phyloP scores from a whole-genome alignment of 2,888 invertebrate genomes.

The Plebejus anna region DNA sequence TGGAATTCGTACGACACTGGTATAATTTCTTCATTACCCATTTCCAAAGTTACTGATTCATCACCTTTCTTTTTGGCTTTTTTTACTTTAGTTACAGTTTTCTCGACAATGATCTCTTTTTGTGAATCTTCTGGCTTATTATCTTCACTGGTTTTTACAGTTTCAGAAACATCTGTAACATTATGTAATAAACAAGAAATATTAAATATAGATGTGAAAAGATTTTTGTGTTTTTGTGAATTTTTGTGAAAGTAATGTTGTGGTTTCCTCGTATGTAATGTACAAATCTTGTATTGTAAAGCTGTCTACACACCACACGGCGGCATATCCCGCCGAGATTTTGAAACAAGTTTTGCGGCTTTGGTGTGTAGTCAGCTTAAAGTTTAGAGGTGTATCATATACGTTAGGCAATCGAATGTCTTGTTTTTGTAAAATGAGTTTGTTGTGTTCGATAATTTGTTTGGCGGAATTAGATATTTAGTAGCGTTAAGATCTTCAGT shows the following conservation, averaged over 20 bases:
- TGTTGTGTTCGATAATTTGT: constrained; percentile 40
- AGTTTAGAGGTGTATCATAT: not conserved
- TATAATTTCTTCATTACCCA: not conserved
- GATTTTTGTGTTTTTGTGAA: not conserved
- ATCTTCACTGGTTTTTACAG: not conserved
- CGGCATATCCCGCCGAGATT: too few relatives aligned
- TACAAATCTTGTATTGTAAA: not conserved
- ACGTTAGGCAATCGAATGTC: not conserved
- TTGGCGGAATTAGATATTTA: constrained; percentile 29
- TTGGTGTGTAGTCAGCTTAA: too few relatives aligned
- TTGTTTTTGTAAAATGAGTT: not conserved
- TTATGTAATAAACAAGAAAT: not conserved
- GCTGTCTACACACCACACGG: too few relatives aligned
- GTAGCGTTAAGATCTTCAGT: too few relatives aligned
- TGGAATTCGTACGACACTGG: not conserved
- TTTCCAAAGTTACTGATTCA: not conserved
- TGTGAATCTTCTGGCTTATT: not conserved
- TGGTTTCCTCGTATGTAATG: not conserved
- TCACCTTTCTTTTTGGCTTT: constrained; percentile 39
- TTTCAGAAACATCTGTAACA: not conserved
- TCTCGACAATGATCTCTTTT: not conserved
- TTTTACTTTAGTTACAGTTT: not conserved
- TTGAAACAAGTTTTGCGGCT: too few relatives aligned
- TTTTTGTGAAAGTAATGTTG: not conserved
- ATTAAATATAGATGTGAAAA: not conserved